Evolutionary conservation across 2,113 vertebrate species (phyloP), one percentile per base, ranked within the genome.

Genomic region (Sinocyclocheilus maitianheensis): DNA sequence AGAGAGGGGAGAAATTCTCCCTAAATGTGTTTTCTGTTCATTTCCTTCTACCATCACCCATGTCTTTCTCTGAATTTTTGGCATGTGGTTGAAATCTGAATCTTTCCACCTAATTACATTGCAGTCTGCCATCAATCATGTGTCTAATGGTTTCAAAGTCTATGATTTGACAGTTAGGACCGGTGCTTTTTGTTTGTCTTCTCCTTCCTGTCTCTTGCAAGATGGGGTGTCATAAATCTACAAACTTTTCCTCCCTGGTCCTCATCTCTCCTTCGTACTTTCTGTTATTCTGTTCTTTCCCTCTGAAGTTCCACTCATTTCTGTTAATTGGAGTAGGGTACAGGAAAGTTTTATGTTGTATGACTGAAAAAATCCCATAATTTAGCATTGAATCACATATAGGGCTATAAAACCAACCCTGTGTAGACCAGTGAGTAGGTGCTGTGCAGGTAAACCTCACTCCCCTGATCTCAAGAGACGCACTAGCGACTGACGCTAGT

Each of bases 1-100:
- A 60, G 20, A 60, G 48, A 79, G 81, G 48, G 67, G 72, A 65
- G 80, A 91, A 90, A 90, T 69, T 79, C 58, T 74, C 4, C 67
- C 48, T 11, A 71, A 69, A 77, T 43, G n/a, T 69, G 46, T 77
- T 67, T 77, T 76, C 75, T 22, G 81, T 88, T 87, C 18, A 43
- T 87, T 63, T 84, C 89, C 77, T 51, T 18, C 18, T 0, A 65
- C 85, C 67, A 84, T 53, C 76, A 80, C 80, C 72, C 53, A 63
- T 26, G 55, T 80, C 80, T 10, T 0, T 26, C 65, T 43, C 20
- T 37, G 83, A 58, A 60, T 77, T 16, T n/a, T 62, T 74, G 11
- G 26, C 60, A 81, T 65, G 60, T 46, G n/a, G 62, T 10, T 65
- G 58, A 81, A 81, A 81, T 65, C 60, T 48, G 22, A 65, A 65